phyloP scores from a whole-genome alignment of 2,113 vertebrate genomes.

The Ploceus nigricollis region DNA sequence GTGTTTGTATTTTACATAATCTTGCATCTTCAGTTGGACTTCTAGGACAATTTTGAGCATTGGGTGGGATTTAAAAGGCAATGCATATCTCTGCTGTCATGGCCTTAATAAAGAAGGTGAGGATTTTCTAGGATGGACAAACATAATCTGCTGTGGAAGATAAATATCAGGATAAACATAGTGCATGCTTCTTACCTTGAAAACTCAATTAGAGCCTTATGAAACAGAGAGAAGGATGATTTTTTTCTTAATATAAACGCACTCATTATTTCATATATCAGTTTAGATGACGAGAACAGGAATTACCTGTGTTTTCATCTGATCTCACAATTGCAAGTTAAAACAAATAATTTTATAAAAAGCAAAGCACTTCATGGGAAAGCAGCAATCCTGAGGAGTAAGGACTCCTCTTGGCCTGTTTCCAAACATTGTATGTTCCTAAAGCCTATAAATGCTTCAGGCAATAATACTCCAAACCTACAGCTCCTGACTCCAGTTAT shows the following conservation, averaged over 20 bases:
- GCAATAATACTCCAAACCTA: background rate
- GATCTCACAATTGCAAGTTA: background rate
- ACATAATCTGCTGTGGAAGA: background rate
- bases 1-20: background rate
- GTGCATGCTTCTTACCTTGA: background rate
- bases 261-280: background rate
- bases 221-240: background rate
- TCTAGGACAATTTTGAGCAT: background rate
- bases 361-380: background rate
- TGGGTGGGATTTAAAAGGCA: background rate
- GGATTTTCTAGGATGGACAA: constrained; percentile 16
- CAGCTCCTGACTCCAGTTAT: background rate
- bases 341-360: background rate
- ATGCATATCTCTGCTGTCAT: background rate
- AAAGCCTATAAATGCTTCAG: background rate
- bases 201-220: background rate
- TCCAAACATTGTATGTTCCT: background rate
- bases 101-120: background rate
- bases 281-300: background rate
- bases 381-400: background rate
- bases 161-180: constrained; percentile 23
- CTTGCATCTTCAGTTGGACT: background rate
- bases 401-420: background rate
- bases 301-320: background rate
- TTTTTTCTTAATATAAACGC: background rate